Evolutionary conservation across 2,113 vertebrate genomes (phyloP).

Genomic region (Rhadina sibilatrix): DNA sequence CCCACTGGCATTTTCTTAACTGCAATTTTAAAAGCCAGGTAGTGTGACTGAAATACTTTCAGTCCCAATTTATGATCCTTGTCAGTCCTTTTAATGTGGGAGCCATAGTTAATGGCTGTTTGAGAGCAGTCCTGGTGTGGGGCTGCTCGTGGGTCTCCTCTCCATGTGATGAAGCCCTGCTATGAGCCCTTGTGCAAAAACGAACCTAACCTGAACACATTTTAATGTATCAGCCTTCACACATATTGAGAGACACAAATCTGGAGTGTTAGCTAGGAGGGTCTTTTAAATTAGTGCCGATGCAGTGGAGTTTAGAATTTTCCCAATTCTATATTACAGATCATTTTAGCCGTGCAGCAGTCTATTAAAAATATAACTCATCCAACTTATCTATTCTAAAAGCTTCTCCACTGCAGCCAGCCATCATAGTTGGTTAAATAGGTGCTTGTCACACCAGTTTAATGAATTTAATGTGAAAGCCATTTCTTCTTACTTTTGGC

Average conservation of each 20-base stretch:
- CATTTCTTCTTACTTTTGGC: conserved; percentile 56
- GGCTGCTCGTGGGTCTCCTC: background rate
- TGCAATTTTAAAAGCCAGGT: background rate
- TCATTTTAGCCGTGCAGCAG: background rate
- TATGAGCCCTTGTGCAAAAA: background rate
- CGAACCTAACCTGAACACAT: background rate
- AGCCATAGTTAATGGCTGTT: background rate
- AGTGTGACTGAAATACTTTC: background rate
- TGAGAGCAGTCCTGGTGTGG: background rate
- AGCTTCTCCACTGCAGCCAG: conserved; percentile 36
- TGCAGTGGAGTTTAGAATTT: background rate
- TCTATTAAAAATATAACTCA: background rate
- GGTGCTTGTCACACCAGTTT: conserved; percentile 34
- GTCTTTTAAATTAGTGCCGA: background rate
- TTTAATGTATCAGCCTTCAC: background rate
- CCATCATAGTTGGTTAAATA: conserved; percentile 52
- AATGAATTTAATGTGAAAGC: conserved; percentile 61
- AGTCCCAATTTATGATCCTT: background rate
- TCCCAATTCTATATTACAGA: background rate
- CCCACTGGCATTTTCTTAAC: background rate
- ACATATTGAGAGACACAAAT: background rate
- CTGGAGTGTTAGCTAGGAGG: background rate
- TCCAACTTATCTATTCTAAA: conserved; percentile 47
- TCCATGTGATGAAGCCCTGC: background rate
- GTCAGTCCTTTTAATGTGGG: background rate